Evolutionary conservation across 2,888 invertebrate genomes (phyloP), one percentile per base, ranked within the genome.

Genomic region (Dendrolimus pini): DNA sequence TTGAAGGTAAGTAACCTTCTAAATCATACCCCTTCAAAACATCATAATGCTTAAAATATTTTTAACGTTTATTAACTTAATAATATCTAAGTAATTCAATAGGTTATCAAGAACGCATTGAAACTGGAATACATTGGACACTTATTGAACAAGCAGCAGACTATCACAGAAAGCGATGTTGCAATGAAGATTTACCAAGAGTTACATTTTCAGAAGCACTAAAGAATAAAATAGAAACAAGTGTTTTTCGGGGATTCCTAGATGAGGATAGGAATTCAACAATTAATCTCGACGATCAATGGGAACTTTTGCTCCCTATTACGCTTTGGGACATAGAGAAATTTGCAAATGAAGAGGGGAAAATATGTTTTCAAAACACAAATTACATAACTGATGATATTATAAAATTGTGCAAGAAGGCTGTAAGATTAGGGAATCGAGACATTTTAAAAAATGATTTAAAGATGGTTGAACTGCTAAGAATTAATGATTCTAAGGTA

Each of bases 51-150:
- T 6, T 30, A 30, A 30, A 30, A 3, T 30, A 30, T 6, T 30
- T 30, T 30, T 30, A 30, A 30, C 30, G 30, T 30, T 30, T 30
- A 30, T 30, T 30, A 30, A 3, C 30, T 30, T 30, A 30, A 3
- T 30, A 30, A 30, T 30, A 30, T 30, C 3, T 30, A 30, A 47
- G 9, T 47, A 47, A 10, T 47, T 47, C 59, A 57, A n/a, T 58
- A 89, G 90, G 89, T 52, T 89, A 72, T 64, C 76, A 84, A 67
- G 75, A 83, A 14, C 82, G 90, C 14, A 69, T 89, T 64, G 80
- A 84, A 68, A 79, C 74, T 0, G 84, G 75, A 2, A 71, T 90
- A 57, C 74, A 82, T 53, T 89, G 86, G 87, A 85, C 80, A n/a
- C 62, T 80, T 3, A 7, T 69, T 52, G 82, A 83, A 64, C 60